These are phyloP conservation scores for Crotophaga sulcirostris DNA, from an alignment of 2,113 vertebrate genomes.

Conservation along the genomic window DNA sequence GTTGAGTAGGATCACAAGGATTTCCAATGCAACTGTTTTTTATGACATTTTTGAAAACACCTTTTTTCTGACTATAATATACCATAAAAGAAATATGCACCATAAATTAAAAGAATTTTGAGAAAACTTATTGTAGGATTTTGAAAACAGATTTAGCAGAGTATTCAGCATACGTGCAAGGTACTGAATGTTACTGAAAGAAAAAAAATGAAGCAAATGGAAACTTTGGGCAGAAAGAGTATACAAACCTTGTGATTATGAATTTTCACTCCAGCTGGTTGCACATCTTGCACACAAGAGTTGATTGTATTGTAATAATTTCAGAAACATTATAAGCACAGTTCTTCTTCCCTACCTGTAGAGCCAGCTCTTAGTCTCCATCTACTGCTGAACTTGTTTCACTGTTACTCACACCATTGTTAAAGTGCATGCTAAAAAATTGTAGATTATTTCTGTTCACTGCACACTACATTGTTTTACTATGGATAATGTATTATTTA, in stretches of 20 bases:
- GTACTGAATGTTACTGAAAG: neutral
- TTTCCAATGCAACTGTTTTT: neutral
- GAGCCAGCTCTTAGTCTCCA: constrained; percentile 73
- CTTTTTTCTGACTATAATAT: neutral
- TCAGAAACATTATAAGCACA: neutral
- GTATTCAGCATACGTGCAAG: neutral
- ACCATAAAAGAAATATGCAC: neutral
- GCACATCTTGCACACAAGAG: neutral
- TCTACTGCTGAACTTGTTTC: constrained; percentile 74
- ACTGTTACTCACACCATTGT: constrained; percentile 79
- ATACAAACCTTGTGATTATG: neutral
- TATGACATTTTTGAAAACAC: neutral
- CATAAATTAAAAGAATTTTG: neutral
- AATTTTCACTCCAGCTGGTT: neutral
- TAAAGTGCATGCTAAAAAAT: constrained; percentile 78
- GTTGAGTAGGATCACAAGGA: neutral
- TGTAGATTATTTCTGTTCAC: constrained; percentile 79
- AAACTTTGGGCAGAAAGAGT: neutral
- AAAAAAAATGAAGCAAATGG: neutral
- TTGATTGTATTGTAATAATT: neutral
- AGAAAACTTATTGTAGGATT: neutral
- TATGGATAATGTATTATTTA: constrained; percentile 83
- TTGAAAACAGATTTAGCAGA: neutral
- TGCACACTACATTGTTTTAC: constrained; percentile 76
- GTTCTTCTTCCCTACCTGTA: constrained; percentile 54